Conservation (phyloP, 2,888 invertebrate species). For the Palloptera scutellata region DNA sequence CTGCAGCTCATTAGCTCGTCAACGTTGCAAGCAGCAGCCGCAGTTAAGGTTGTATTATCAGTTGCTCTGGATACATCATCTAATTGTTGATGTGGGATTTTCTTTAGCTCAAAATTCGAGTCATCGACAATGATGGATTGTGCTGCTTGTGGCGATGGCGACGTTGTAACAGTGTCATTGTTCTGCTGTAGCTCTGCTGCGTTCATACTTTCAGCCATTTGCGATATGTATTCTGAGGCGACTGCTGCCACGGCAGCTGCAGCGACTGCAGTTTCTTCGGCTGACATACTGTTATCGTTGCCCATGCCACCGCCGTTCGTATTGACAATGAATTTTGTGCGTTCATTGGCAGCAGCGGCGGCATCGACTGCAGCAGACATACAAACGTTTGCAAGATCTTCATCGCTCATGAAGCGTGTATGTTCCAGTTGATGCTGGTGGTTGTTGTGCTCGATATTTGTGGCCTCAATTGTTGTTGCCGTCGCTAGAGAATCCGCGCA, state of each 20-base stretch:
- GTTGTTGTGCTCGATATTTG: slow-evolving; percentile 38
- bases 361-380: neutral
- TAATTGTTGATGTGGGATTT: slow-evolving; percentile 10
- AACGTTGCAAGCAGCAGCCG: slow-evolving; percentile 8
- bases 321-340: too few species aligned
- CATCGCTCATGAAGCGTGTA: neutral
- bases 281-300: slow-evolving; percentile 40
- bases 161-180: slow-evolving; percentile 40
- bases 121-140: slow-evolving; percentile 6
- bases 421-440: slow-evolving; percentile 42
- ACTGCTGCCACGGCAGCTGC: slow-evolving; percentile 53
- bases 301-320: too few species aligned
- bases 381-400: neutral
- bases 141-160: slow-evolving; percentile 21
- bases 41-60: slow-evolving; percentile 8
- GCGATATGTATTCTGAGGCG: slow-evolving; percentile 50
- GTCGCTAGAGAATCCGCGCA: slow-evolving; percentile 54
- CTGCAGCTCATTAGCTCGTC: slow-evolving; percentile 30
- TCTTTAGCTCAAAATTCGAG: slow-evolving; percentile 16
- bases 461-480: slow-evolving; percentile 48
- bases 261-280: slow-evolving; percentile 42
- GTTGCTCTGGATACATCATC: neutral
- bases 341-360: neutral
- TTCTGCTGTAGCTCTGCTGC: slow-evolving; percentile 24
- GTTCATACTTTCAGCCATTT: slow-evolving; percentile 49